Conservation (phyloP, 35 echinoderm and acorn worm genomes). For the Lytechinus pictus region DNA sequence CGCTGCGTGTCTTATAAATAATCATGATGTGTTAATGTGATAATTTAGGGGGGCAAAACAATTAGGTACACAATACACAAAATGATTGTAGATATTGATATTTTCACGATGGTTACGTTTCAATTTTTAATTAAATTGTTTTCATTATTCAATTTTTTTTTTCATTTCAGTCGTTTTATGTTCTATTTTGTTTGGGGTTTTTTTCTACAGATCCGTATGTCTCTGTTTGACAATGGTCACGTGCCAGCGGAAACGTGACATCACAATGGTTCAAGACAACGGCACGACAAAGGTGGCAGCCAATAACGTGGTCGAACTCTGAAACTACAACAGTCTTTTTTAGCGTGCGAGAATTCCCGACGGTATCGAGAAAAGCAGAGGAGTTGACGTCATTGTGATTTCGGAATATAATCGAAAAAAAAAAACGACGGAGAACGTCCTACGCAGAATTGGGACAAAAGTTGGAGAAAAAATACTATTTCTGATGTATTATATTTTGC, state of each 20-base stretch:
- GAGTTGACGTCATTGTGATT: neutral
- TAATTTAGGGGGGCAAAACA: no score
- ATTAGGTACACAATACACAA: no score
- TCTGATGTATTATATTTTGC: neutral
- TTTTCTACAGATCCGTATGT: conserved; percentile 26
- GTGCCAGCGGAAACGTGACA: conserved; percentile 40
- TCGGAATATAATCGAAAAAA: neutral
- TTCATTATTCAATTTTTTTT: no score
- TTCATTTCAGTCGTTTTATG: no score
- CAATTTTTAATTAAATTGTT: no score
- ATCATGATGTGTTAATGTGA: no score
- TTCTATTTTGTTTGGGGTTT: no score
- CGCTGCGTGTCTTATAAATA: no score
- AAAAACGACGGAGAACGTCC: neutral
- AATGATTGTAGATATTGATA: no score
- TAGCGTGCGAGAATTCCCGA: neutral
- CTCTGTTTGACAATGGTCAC: conserved; percentile 55
- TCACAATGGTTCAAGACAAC: neutral
- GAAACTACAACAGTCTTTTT: neutral
- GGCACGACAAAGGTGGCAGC: neutral
- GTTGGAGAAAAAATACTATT: neutral
- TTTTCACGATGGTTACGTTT: no score
- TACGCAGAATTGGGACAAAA: neutral
- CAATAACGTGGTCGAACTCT: conserved; percentile 27
- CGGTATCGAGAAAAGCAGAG: neutral